These are phyloP conservation scores for Trichonephila clavipes DNA, from an alignment of 1,140 invertebrate species.

Conservation along the genomic window DNA sequence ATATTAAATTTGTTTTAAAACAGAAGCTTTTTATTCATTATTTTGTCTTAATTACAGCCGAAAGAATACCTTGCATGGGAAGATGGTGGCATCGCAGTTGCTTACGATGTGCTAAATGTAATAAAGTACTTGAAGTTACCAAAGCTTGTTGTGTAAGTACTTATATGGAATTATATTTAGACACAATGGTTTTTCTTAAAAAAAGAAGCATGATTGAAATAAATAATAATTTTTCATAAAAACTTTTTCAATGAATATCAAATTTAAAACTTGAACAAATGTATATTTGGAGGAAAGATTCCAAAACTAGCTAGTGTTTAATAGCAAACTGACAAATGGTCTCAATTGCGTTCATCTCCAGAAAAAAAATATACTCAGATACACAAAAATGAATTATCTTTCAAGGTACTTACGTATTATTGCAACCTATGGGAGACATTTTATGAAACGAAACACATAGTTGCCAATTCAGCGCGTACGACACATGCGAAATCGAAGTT, in stretches of 20 bases:
- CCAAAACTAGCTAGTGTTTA: too few species aligned
- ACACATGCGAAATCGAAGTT: too few species aligned
- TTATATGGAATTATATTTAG: background rate
- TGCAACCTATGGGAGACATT: too few species aligned
- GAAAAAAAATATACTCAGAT: background rate
- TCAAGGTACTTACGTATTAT: too few species aligned
- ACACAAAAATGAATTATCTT: too few species aligned
- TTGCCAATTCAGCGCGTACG: too few species aligned
- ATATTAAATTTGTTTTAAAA: background rate
- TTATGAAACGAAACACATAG: too few species aligned
- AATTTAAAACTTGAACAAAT: background rate
- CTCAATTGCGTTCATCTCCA: background rate
- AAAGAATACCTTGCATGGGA: conserved; percentile 50
- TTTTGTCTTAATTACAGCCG: conserved; percentile 38
- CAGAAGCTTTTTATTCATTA: background rate
- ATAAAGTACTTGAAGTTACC: conserved; percentile 69
- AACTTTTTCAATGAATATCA: too few species aligned
- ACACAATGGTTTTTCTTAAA: too few species aligned
- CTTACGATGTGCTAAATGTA: conserved; percentile 69
- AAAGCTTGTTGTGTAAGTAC: conserved; percentile 51
- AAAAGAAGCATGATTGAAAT: too few species aligned
- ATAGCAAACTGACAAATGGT: background rate
- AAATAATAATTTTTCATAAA: too few species aligned
- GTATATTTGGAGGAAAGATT: too few species aligned
- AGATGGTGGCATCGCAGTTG: conserved; percentile 70